Conservation (phyloP, 2,113 vertebrate genomes). For the Limanda limanda region DNA sequence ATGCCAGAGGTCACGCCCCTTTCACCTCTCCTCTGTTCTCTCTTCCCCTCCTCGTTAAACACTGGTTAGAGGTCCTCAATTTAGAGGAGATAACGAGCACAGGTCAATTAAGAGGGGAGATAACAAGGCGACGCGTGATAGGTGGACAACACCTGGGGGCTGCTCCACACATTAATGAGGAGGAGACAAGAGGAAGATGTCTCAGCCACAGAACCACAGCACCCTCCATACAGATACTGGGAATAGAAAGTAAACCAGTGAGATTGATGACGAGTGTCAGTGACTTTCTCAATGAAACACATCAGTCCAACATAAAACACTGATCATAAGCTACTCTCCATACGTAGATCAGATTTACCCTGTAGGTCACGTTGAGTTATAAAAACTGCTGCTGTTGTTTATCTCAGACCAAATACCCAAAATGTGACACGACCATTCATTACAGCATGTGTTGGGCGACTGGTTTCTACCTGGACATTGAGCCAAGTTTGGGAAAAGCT, state of each 20-base stretch:
- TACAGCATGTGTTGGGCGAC: slow-evolving; percentile 21
- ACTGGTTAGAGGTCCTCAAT: slow-evolving; percentile 45
- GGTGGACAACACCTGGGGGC: slow-evolving; percentile 42
- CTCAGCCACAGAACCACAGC: slow-evolving; percentile 9
- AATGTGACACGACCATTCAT: slow-evolving; percentile 16
- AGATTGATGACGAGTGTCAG: no score
- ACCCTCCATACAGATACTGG: not conserved
- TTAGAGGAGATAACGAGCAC: slow-evolving; percentile 63
- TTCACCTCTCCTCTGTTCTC: slow-evolving; percentile 52
- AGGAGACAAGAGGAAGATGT: not conserved
- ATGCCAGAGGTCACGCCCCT: slow-evolving; percentile 49
- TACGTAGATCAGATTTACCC: slow-evolving; percentile 37
- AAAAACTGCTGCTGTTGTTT: no score
- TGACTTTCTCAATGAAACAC: no score
- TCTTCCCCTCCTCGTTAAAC: slow-evolving; percentile 55
- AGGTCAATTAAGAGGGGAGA: slow-evolving; percentile 68
- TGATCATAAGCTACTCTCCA: not conserved
- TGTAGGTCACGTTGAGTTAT: not conserved
- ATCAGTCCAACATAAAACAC: slow-evolving; percentile 5
- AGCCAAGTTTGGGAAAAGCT: slow-evolving; percentile 48
- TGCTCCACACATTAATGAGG: slow-evolving; percentile 59
- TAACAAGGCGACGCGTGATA: slow-evolving; percentile 64
- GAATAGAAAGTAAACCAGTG: not conserved
- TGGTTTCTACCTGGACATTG: slow-evolving; percentile 3
- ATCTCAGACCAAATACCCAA: slow-evolving; percentile 14